These are phyloP conservation scores for Sebastes matsubarae DNA, from an alignment of 2,797 vertebrate species.

Conservation along the genomic window DNA sequence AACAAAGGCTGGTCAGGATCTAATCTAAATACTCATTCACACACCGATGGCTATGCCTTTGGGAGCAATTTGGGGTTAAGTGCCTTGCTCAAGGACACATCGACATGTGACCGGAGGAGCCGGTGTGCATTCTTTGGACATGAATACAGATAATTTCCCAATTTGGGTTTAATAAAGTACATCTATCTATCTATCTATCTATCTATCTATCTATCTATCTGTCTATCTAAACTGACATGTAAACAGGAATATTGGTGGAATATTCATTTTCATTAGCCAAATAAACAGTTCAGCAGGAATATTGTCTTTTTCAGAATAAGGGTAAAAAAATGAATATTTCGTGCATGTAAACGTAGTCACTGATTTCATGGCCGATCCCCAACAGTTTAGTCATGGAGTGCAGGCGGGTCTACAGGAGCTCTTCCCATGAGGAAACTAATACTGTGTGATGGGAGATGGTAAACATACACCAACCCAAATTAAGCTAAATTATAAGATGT, in stretches of 20 bases:
- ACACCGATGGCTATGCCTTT: too few species aligned
- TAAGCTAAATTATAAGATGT: not conserved
- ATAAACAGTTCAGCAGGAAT: not conserved
- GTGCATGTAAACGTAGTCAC: not conserved
- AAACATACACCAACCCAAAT: not conserved
- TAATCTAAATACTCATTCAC: too few species aligned
- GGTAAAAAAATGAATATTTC: not conserved
- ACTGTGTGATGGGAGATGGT: too few species aligned
- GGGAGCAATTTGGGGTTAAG: too few species aligned
- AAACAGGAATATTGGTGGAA: not conserved
- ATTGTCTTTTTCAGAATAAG: not conserved
- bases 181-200: too few species aligned
- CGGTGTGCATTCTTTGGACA: too few species aligned
- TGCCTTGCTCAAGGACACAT: too few species aligned
- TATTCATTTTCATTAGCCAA: not conserved
- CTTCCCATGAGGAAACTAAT: not conserved
- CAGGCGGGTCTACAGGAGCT: not conserved
- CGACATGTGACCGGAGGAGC: too few species aligned
- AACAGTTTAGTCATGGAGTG: not conserved
- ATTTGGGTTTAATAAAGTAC: too few species aligned
- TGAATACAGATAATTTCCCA: too few species aligned
- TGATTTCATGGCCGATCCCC: not conserved
- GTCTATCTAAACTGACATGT: not conserved
- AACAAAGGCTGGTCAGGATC: too few species aligned
- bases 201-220: too few species aligned